Evolutionary conservation across 2,797 vertebrate species (phyloP).

Genomic region (Crocodylus rhombifer): DNA sequence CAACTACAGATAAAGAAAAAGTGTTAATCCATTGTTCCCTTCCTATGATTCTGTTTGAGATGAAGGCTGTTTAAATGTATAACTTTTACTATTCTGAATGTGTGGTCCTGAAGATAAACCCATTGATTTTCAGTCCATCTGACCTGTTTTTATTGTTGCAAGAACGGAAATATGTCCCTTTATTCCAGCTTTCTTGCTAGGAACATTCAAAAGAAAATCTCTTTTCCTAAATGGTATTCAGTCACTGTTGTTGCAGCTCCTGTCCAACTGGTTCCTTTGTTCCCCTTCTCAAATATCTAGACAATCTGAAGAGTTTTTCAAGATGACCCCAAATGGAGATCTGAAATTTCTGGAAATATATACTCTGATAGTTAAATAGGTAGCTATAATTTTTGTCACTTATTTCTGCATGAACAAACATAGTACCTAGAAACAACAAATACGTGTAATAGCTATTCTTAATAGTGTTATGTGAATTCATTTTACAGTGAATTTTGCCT

Average conservation of each 20-base stretch:
- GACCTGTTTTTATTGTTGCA: neutral
- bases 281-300: neutral
- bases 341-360: neutral
- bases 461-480: fast-evolving
- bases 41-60: neutral
- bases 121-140: neutral
- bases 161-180: fast-evolving
- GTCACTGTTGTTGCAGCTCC: neutral
- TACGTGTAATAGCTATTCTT: fast-evolving
- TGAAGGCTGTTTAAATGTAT: neutral
- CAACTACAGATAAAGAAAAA: neutral
- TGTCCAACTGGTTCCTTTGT: neutral
- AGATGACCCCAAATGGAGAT: neutral
- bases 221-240: neutral
- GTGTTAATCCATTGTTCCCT: neutral
- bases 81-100: neutral
- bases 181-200: neutral
- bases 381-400: neutral
- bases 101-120: neutral
- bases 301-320: neutral
- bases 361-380: fast-evolving
- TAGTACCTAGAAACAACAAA: neutral
- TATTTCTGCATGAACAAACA: neutral
- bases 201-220: neutral
- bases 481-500: neutral